Base-by-base conservation (phyloP, 2,113 vertebrate species). In the Cichladusa arquata region DNA sequence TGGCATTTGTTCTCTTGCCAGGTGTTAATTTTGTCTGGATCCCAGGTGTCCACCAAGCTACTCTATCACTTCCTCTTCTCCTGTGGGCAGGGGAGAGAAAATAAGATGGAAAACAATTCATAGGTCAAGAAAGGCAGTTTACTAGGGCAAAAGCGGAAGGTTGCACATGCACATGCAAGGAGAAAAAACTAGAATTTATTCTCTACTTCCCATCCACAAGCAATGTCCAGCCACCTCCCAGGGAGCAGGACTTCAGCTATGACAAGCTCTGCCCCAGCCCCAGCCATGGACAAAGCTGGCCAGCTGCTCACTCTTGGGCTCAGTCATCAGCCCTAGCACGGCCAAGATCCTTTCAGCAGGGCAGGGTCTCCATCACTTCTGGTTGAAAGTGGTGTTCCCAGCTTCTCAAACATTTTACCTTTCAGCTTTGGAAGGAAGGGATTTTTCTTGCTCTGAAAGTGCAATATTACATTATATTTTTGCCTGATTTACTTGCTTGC, bases 231-330 rank as follows among this genome's bases (percentile, higher is more conserved):
- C 8, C 23, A 51, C 26, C 29, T 34, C 24, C 14, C 22, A 51
- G 48, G 65, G 62, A 40, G 14, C 17, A 48, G 48, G n/a, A 40
- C n/a, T 79, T n/a, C 29, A 70, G 15, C 48, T 50, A 2, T 25
- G 20, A 47, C 25, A 66, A 90, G 42, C 33, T 57, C 24, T 70
- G 15, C 17, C 25, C 42, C 31, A 42, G n/a, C 3, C 9, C 10
- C 24, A 13, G 8, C 17, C 31, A 22, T 2, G 15, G 33, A 36
- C 7, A 36, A n/a, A 9, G 38, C 14, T 4, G 4, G 29, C 13
- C 16, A 51, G 23, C 8, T 67, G 72, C 36, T 45, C 0, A 0
- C 19, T 85, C 26, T 26, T 15, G 8, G 0, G 0, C 5, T 33
- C 6, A 16, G 31, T 11, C 62, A 10, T 33, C 38, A 34, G 20